Percentiles rank a stretch among this genome's conserved stretches.
Evolutionary conservation across 2,888 invertebrate genomes (phyloP).

Genomic region (Platycheirus rosarum): DNA sequence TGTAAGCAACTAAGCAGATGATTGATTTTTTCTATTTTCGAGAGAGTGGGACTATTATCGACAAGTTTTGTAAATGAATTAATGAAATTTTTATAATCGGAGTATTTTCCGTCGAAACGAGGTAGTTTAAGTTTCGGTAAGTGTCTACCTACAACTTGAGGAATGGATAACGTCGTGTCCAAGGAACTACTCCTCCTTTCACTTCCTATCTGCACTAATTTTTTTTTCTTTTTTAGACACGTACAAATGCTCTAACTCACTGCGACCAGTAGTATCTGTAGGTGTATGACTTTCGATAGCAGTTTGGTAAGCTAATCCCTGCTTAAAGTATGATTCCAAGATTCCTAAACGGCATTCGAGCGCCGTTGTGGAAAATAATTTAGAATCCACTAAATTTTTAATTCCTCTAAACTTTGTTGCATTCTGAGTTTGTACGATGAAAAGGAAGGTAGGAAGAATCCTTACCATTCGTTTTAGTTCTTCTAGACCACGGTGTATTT

Average conservation of each 20-base stretch:
- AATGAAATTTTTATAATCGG: constrained; percentile 53
- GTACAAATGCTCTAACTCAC: not conserved
- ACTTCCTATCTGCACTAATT: not conserved
- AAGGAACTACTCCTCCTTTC: not conserved
- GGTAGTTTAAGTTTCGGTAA: constrained; percentile 36
- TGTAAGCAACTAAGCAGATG: constrained; percentile 33
- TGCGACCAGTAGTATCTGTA: not conserved
- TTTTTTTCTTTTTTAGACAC: not conserved
- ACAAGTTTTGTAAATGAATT: constrained; percentile 40
- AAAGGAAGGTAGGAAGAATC: too few relatives aligned
- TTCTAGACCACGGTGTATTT: too few relatives aligned
- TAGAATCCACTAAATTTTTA: too few relatives aligned
- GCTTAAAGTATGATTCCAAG: too few relatives aligned
- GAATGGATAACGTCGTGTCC: constrained; percentile 21
- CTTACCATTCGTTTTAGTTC: too few relatives aligned
- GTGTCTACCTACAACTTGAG: constrained; percentile 14
- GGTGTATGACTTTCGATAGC: not conserved
- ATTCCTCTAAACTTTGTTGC: too few relatives aligned
- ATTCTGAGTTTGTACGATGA: too few relatives aligned
- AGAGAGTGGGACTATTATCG: constrained; percentile 17
- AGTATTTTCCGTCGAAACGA: constrained; percentile 39
- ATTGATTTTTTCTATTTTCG: constrained; percentile 57
- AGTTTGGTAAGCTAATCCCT: too few relatives aligned
- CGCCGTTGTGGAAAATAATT: too few relatives aligned
- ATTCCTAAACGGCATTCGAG: too few relatives aligned